Evolutionary conservation across 1,140 invertebrate species (phyloP), one percentile per base, ranked within the genome.

Genomic region (Drosophila suzukii): DNA sequence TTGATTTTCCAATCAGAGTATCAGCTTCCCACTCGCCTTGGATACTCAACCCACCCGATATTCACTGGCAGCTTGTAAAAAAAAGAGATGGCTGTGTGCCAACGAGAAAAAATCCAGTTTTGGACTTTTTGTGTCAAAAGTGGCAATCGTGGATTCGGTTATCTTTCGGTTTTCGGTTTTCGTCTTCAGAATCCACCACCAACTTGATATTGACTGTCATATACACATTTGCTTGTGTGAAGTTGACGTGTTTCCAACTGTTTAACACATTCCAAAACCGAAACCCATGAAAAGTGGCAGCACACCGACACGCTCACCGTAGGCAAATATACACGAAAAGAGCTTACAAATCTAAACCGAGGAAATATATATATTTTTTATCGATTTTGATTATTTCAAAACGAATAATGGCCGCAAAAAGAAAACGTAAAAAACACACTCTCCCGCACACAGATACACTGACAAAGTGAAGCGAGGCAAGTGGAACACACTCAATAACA

Each of bases 301-400:
- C 46, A 32, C 68, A 68, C 27, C 27, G n/a, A 49, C 38, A 65
- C 60, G 13, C 44, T 46, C 43, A 17, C 34, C 43, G 20, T 49
- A 17, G 38, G 39, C 58, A 65, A 59, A 46, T 75, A 27, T 75
- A n/a, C 47, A 72, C 67, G 54, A 78, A 66, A 66, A 81, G 61
- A 72, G 57, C 73, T 67, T 67, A 76, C 66, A 67, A 79, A 76
- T 83, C 81, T 67, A 67, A 81, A 76, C 56, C 70, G 34, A 54
- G 56, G 46, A 62, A 61, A 62, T 50, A 71, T 78, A 81, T 76
- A 76, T 80, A 49, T 50, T 75, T 88, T 85, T 89, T 89, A 89
- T 89, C 84, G 84, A 89, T 89, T 89, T 89, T 89, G 84, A 89
- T 89, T 89, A 89, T 89, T 89, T 89, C 80, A 89, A 89, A 84